Percentiles rank a stretch among this genome's conserved stretches.
These are phyloP conservation scores for Palythoa grandiflora DNA, from an alignment of 92 coral and sea anemone species.

Conservation along the genomic window DNA sequence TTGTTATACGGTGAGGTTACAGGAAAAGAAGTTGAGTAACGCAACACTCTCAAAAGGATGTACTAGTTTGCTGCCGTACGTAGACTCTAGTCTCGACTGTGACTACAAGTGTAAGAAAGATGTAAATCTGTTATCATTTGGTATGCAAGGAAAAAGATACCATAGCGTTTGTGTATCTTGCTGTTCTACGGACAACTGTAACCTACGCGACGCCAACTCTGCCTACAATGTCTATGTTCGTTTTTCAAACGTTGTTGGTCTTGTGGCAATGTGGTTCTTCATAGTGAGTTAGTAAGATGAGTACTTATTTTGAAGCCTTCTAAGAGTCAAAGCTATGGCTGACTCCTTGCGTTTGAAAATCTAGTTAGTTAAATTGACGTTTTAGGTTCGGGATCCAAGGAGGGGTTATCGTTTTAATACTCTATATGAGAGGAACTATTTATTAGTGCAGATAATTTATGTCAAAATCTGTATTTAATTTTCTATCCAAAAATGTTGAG, in stretches of 20 bases:
- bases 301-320: too few species aligned
- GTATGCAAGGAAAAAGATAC: background rate
- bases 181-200: constrained; percentile 56
- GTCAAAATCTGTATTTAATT: too few species aligned
- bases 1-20: constrained; percentile 57
- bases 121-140: constrained; percentile 2
- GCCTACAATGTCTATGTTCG: background rate
- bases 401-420: too few species aligned
- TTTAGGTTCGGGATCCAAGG: too few species aligned
- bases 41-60: constrained; percentile 51
- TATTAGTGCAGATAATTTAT: too few species aligned
- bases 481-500: too few species aligned
- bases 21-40: constrained; percentile 36
- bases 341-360: too few species aligned
- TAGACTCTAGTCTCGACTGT: constrained; percentile 52
- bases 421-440: too few species aligned
- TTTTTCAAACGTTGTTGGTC: background rate
- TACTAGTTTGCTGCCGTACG: constrained; percentile 40
- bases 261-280: background rate
- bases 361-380: too few species aligned
- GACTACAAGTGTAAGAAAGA: constrained; percentile 56
- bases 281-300: too few species aligned
- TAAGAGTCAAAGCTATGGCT: too few species aligned
- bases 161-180: constrained; percentile 64
- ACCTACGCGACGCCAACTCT: background rate